Evolutionary conservation across 2,113 vertebrate genomes (phyloP), one percentile per base, ranked within the genome.

Genomic region (Chaetodon auriga): DNA sequence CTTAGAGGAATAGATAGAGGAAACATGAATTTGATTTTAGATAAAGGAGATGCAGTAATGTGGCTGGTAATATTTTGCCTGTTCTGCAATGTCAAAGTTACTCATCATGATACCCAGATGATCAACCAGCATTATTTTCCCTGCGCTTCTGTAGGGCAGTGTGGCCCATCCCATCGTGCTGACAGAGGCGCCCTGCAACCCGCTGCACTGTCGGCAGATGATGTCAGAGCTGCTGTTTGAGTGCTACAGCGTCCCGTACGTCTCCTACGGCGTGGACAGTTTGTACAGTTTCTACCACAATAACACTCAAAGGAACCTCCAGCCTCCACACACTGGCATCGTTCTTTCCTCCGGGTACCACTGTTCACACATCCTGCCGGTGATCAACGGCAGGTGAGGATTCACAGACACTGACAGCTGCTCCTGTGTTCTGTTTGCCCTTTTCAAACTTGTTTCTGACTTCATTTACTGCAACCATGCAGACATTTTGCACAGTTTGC

Each of bases 151-250:
- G 0, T 6, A 96, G 95, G 92, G 91, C 64, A 77, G 88, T 1
- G 94, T 96, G 80, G 90, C 92, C 0, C 94, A 96, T 25, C 95
- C 95, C 1, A 18, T 96, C 82, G 96, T 99, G 90, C 95, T 96
- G 36, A 96, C 95, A 0, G 95, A 96, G 83, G 93, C 95, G 0
- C 91, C 94, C 36, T 95, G 94, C 79, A 96, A 96, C 92, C 95
- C 95, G 0, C 90, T 95, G n/a, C 95, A 96, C 96, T 95, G 95
- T 75, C 89, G 95, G 0, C 95, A 96, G 91, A 96, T 96, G 95
- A 95, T 96, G 95, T 96, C 95, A 0, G 98, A 99, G 90, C 93
- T 99, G 19, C 95, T 99, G 30, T 99, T 99, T 0, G 98, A 99
- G 74, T 99, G 98, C 83, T 99, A 99, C 1, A 86, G 95, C 5